These are phyloP conservation scores for Drymonia ruficornis DNA, from an alignment of 2,888 invertebrate genomes.

Conservation along the genomic window DNA sequence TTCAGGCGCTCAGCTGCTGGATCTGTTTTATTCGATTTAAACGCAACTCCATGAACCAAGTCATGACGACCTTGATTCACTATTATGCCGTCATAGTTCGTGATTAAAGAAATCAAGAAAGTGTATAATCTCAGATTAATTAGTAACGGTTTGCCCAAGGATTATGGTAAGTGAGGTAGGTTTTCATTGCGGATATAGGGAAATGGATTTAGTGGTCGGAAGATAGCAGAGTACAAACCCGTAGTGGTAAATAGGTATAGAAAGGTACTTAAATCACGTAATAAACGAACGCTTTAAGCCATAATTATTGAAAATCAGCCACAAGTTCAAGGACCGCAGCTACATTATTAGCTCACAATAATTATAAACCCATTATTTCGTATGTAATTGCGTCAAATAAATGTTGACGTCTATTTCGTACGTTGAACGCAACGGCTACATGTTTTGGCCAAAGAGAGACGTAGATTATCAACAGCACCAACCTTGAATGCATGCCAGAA, in stretches of 20 bases:
- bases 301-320: background rate
- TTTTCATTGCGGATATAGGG: too few relatives aligned
- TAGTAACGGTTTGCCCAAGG: slow-evolving; percentile 35
- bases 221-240: too few relatives aligned
- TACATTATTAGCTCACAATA: background rate
- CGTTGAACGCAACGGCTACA: slow-evolving; percentile 62
- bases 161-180: too few relatives aligned
- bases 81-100: slow-evolving; percentile 23
- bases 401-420: slow-evolving; percentile 59
- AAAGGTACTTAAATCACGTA: too few relatives aligned
- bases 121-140: slow-evolving; percentile 26
- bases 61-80: slow-evolving; percentile 30
- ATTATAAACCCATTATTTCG: slow-evolving; percentile 15
- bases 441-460: slow-evolving; percentile 77
- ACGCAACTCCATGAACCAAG: background rate
- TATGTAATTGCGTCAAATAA: slow-evolving; percentile 56
- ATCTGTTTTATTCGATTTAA: background rate
- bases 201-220: too few relatives aligned
- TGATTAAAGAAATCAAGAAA: slow-evolving; percentile 42
- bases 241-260: too few relatives aligned
- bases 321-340: slow-evolving; percentile 10
- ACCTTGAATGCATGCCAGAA: slow-evolving; percentile 82
- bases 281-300: too few relatives aligned
- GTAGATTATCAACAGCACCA: slow-evolving; percentile 68
- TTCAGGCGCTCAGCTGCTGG: background rate